Evolutionary conservation across 2,113 vertebrate genomes (phyloP).

Genomic region (Tympanuchus pallidicinctus): DNA sequence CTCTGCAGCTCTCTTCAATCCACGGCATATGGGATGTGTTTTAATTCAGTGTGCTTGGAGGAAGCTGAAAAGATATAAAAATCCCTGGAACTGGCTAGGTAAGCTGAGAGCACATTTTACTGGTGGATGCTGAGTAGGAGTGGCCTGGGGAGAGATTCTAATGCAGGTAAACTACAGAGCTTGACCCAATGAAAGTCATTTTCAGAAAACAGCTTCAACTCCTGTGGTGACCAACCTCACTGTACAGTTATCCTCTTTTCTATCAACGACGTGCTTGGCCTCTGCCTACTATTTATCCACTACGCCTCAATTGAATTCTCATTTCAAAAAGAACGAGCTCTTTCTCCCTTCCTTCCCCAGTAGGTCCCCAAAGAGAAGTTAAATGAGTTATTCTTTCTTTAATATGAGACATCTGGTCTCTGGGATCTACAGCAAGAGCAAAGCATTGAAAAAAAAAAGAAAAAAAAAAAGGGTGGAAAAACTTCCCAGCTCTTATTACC

Average conservation of each 20-base stretch:
- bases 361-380: background rate
- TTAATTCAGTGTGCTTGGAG: background rate
- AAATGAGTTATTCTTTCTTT: slow-evolving; percentile 27
- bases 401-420: slow-evolving; percentile 39
- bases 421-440: slow-evolving; percentile 31
- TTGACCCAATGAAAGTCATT: background rate
- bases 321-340: slow-evolving; percentile 8
- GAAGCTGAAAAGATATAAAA: background rate
- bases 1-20: background rate
- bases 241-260: background rate
- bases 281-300: background rate
- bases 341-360: background rate
- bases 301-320: background rate
- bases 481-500: background rate
- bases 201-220: slow-evolving; percentile 23
- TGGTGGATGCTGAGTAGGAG: background rate
- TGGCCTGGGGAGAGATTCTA: background rate
- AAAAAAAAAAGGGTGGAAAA: background rate
- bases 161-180: background rate
- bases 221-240: background rate
- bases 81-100: background rate
- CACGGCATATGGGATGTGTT: background rate
- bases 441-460: background rate
- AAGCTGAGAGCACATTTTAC: background rate
- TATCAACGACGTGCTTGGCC: background rate